Evolutionary conservation across 2,113 vertebrate species (phyloP).

Genomic region (Etia nguti): DNA sequence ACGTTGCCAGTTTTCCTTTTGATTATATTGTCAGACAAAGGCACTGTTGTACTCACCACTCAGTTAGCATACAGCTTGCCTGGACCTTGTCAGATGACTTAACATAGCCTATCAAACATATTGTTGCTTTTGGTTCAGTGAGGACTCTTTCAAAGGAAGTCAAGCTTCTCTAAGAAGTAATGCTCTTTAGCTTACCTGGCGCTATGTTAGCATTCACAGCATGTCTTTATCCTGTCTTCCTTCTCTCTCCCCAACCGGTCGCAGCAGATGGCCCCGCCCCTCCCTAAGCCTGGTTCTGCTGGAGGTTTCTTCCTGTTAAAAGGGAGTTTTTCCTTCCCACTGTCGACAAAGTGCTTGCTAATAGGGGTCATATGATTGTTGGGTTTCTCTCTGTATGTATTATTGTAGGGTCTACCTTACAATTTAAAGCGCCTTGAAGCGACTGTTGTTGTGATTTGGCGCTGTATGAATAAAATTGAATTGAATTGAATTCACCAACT

Average conservation of each 20-base stretch:
- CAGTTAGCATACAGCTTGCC: not conserved
- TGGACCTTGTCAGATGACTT: not conserved
- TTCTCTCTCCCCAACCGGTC: accelerated
- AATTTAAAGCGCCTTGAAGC: not conserved
- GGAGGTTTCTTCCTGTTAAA: not conserved
- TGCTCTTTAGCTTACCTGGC: not conserved
- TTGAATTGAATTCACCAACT: accelerated
- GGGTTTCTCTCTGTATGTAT: accelerated
- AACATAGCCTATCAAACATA: not conserved
- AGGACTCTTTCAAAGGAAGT: not conserved
- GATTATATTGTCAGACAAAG: not conserved
- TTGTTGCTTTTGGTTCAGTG: not conserved
- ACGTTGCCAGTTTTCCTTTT: not conserved
- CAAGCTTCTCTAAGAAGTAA: not conserved
- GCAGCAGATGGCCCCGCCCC: not conserved
- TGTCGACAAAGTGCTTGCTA: accelerated
- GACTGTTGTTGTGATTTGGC: not conserved
- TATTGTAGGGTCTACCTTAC: accelerated
- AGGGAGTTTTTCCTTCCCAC: accelerated
- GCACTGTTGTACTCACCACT: not conserved
- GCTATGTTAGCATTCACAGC: not conserved
- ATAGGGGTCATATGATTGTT: accelerated
- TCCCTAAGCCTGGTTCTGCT: accelerated
- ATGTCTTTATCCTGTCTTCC: accelerated
- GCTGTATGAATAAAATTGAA: not conserved